A percentile compares a stretch with the other conserved stretches of the same genome.
Evolutionary conservation across 2,113 vertebrate genomes (phyloP).

Genomic region (Podarcis raffonei): DNA sequence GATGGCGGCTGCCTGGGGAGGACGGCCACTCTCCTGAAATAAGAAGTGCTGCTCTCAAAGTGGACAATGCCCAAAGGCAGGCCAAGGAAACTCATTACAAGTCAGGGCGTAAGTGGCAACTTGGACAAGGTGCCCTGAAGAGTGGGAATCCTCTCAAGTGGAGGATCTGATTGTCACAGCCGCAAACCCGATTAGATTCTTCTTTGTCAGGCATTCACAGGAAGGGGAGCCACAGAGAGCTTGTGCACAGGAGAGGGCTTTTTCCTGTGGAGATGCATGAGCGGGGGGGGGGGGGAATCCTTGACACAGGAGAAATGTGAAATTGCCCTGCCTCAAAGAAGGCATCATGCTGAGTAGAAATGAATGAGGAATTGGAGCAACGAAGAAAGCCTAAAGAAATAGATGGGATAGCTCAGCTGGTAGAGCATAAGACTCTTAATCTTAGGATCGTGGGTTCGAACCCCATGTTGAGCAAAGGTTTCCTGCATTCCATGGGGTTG

Average conservation of each 20-base stretch:
- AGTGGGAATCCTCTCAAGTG: background rate
- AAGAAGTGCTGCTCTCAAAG: too few relatives aligned
- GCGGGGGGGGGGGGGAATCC: background rate
- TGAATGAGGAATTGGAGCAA: background rate
- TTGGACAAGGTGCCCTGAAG: background rate
- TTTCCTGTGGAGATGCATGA: background rate
- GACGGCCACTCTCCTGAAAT: too few relatives aligned
- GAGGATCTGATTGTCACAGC: background rate
- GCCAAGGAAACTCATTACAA: background rate
- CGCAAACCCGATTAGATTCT: background rate
- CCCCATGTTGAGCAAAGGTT: too few relatives aligned
- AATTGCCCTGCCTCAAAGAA: too few relatives aligned
- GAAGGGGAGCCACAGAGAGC: too few relatives aligned
- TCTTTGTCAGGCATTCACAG: background rate
- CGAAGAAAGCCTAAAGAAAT: too few relatives aligned
- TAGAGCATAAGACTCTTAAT: too few relatives aligned
- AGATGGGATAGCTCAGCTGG: too few relatives aligned
- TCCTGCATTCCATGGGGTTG: too few relatives aligned
- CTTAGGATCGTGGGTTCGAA: too few relatives aligned
- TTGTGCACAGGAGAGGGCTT: background rate
- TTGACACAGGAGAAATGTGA: background rate
- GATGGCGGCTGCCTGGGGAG: background rate
- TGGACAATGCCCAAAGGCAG: background rate
- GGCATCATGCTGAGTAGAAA: background rate
- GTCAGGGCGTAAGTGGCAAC: too few relatives aligned